Base-by-base conservation (phyloP, 2,797 vertebrate species). In the Cottoperca gobio region DNA sequence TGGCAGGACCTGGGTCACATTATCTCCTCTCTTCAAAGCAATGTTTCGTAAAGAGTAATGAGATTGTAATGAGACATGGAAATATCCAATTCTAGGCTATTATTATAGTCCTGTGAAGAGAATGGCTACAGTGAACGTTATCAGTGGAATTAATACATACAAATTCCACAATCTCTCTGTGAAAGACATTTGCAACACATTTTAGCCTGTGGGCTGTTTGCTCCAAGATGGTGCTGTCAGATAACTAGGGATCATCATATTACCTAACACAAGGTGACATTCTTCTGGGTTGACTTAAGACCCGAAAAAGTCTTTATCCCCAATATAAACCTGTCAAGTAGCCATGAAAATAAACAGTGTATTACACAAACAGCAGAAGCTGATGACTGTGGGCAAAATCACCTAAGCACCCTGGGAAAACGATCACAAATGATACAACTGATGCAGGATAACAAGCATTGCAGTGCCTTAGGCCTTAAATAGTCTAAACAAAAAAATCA, bases 381-480 rank as follows among this genome's bases (percentile, higher is more conserved):
- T 60, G 62, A 82, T 58, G 69, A 64, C 65, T 70, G 63, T 54
- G 59, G 68, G 65, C 76, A 55, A 81, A 85, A 73, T 78, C 45
- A 70, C 69, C 76, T 49, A 6, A 78, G 73, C 71, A 61, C 67
- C 58, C 68, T 64, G 61, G 65, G 63, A 86, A 73, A 77, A 55
- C 37, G 26, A 61, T 71, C 60, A 68, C 70, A 78, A 65, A 62
- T 60, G 45, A 76, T 61, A 73, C 26, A 53, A 52, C 33, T 77
- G 68, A 58, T 72, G 54, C 61, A 55, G 53, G 62, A 78, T 86
- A 85, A 82, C 57, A 76, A 84, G 77, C 35, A 21, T 40, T 35
- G 2, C 9, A 58, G 31, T 31, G 80, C 78, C 73, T 63, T 28
- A 48, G 76, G 75, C 57, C 45, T 75, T 35, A 58, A 85, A 81